Evolutionary conservation across 2,113 vertebrate genomes (phyloP), one percentile per base, ranked within the genome.

Genomic region (Megaleporinus macrocephalus): DNA sequence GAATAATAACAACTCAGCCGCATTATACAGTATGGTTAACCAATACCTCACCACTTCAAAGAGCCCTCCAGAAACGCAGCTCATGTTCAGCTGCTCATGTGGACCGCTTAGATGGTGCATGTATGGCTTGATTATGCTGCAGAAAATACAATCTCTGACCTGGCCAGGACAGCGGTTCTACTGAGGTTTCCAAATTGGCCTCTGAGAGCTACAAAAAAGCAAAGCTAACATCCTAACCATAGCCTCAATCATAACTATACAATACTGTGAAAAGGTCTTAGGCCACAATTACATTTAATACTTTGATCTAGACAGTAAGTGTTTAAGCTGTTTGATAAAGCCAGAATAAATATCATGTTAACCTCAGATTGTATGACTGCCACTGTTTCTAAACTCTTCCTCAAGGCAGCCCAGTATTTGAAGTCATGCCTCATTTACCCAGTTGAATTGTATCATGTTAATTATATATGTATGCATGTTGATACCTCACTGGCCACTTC

Each of bases 81-180:
- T 84, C 90, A 93, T 93, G 89, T 92, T 90, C 88, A 91, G 87
- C 84, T 88, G 89, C 91, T 91, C 87, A 86, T 85, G 73, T 84
- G 84, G 73, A 83, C 72, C 81, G 82, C 85, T 85, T 80, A 87
- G 84, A 86, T 86, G 85, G 62, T 81, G 79, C 81, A 86, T 81
- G 82, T 22, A 73, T 51, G 20, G 20, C 15, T 15, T 27, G 59
- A 24, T 47, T 30, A 55, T 55, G 53, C 27, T 65, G 70, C 41
- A 53, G 29, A 26, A 26, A 26, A 55, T 55, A 20, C 22, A 5
- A 75, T 30, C 62, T 53, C 24, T 6, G 65, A 75, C 71, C 18
- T 81, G 47, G n/a, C 70, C 27, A 33, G 5, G 41, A 11, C 41
- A 44, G 41, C 70, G 22, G 41, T 57, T 70, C 51, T 57, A 12